Evolutionary conservation across 1,140 invertebrate species (phyloP), one percentile per base, ranked within the genome.

Genomic region (Asbolus verrucosus): DNA sequence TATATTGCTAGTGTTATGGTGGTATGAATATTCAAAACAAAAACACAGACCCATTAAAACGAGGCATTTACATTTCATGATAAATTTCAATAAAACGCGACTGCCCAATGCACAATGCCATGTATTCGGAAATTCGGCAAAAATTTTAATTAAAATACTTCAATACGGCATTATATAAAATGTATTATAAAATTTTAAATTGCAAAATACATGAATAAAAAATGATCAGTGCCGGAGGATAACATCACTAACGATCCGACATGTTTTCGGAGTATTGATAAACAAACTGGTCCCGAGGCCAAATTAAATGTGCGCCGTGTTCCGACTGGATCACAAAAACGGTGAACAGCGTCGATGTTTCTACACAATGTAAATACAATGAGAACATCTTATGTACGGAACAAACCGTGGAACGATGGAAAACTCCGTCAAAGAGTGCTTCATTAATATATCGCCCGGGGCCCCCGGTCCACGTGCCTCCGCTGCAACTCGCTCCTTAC

Each of bases 281-380:
- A 75, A 75, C 74, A 75, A 75, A 75, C 67, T 70, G 69, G 54
- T 62, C 74, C 75, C n/a, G 69, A 61, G 74, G 74, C 69, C 50
- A 75, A 72, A 75, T 75, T 76, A 76, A 76, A 75, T 75, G 73
- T 69, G 73, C 67, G 65, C 71, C 72, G 43, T 75, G 70, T 73
- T 67, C 16, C 38, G 65, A 50, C 9, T 43, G 67, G 59, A 71
- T 59, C 70, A 70, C 70, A 71, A 72, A 70, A 72, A 73, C 71
- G 38, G 9, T 67, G 70, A 75, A 76, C 75, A 73, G 38, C 63
- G 60, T 41, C 66, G 71, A 77, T 76, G 76, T 73, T 72, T 65
- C 70, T 50, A 76, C 73, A 77, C 71, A 77, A 73, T 72, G 75
- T 77, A 71, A 50, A 71, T 76, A 77, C 73, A 76, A 76, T 77